Conservation (phyloP, 1,140 invertebrate species). For the Sesamia nonagrioides region DNA sequence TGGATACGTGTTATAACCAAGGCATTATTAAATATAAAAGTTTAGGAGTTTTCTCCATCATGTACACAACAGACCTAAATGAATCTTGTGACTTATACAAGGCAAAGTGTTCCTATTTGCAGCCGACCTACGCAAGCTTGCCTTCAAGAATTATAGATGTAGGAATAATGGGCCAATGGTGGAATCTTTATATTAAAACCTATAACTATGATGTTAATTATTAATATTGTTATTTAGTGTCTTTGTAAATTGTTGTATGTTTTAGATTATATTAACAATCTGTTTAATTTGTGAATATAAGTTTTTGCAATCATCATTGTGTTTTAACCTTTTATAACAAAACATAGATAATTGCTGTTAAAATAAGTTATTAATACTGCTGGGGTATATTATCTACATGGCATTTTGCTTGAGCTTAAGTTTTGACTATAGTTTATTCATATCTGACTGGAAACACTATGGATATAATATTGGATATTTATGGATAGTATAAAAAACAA, state of each 20-base stretch:
- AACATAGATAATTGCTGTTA: too few species aligned
- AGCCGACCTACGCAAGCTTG: constrained; percentile 89
- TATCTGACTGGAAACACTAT: too few species aligned
- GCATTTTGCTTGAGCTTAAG: too few species aligned
- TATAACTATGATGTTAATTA: constrained; percentile 93
- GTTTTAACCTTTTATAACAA: too few species aligned
- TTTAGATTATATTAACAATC: constrained; percentile 7
- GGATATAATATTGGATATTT: too few species aligned
- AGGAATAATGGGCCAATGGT: constrained; percentile 93
- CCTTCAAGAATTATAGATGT: constrained; percentile 92
- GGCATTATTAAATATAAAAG: constrained; percentile 90
- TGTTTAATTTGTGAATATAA: constrained; percentile 28
- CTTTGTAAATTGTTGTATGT: constrained; percentile 32
- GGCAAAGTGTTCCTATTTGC: constrained; percentile 91
- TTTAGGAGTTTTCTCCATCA: constrained; percentile 91
- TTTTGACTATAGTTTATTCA: too few species aligned
- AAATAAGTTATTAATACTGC: too few species aligned
- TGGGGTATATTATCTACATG: too few species aligned
- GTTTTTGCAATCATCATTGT: neutral
- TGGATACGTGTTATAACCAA: constrained; percentile 90
- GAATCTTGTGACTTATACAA: constrained; percentile 90
- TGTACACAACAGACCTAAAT: constrained; percentile 92
- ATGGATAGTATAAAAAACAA: too few species aligned
- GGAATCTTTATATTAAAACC: constrained; percentile 91
- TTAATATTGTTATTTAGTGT: constrained; percentile 40